Conservation (phyloP, 2,113 vertebrate species). For the Redunca redunca region DNA sequence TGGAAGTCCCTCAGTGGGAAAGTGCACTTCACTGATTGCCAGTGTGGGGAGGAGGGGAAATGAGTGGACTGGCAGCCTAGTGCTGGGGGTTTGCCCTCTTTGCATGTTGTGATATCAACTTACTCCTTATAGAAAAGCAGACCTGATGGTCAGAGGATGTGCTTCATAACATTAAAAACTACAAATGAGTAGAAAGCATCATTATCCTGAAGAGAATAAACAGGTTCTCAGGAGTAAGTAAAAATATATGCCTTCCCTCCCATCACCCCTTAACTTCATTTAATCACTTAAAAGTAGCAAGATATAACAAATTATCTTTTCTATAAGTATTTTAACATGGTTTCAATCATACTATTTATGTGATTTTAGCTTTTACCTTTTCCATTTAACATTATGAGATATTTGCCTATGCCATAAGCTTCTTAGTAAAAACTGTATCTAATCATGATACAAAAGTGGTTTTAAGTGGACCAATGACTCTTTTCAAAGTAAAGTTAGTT, state of each 20-base stretch:
- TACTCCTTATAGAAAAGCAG: background rate
- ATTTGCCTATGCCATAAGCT: background rate
- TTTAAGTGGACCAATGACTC: background rate
- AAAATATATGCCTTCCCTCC: background rate
- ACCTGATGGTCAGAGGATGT: background rate
- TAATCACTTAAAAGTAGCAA: background rate
- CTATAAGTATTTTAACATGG: background rate
- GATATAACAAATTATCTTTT: background rate
- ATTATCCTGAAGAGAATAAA: background rate
- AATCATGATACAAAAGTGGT: background rate
- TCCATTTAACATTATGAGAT: background rate
- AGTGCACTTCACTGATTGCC: background rate
- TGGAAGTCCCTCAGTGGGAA: background rate
- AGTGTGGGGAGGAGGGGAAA: background rate
- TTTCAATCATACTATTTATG: background rate
- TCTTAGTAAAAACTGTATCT: background rate
- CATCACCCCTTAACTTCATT: background rate
- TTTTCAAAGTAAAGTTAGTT: background rate
- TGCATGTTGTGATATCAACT: background rate
- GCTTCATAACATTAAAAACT: background rate
- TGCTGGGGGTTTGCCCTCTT: background rate
- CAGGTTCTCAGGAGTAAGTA: background rate
- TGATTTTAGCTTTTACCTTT: background rate
- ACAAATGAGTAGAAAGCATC: background rate
- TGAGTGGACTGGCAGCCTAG: background rate